These are phyloP conservation scores for Sylvicapra grimmia DNA, from an alignment of 2,113 vertebrate genomes.

Conservation along the genomic window DNA sequence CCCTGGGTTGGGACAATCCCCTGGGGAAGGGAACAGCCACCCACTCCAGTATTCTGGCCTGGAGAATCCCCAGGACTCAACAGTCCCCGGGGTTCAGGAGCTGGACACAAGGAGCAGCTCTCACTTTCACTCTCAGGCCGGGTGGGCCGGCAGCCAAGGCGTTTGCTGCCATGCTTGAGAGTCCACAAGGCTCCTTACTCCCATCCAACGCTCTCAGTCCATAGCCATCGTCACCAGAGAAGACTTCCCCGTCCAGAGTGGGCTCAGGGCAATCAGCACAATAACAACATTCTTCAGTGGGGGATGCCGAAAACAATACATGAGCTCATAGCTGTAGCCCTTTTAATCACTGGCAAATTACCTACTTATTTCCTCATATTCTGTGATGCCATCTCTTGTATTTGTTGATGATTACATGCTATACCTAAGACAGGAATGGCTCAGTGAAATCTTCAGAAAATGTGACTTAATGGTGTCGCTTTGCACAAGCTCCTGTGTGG, in stretches of 20 bases:
- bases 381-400: neutral
- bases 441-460: neutral
- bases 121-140: too few species aligned
- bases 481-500: neutral
- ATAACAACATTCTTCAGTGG: neutral
- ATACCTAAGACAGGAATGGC: slow-evolving; percentile 7
- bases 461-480: neutral
- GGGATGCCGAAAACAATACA: neutral
- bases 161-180: fast-evolving
- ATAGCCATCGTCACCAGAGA: neutral
- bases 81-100: neutral
- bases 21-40: neutral
- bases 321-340: neutral
- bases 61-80: neutral
- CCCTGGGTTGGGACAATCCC: neutral
- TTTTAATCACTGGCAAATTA: neutral
- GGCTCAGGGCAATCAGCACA: neutral
- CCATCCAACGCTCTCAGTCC: too few species aligned
- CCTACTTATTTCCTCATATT: neutral
- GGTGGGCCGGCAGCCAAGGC: fast-evolving
- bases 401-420: neutral
- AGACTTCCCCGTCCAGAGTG: fast-evolving
- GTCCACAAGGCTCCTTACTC: neutral
- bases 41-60: neutral
- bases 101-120: fast-evolving